Conservation (phyloP, 2,888 invertebrate species). For the Drosophila infuscata region DNA sequence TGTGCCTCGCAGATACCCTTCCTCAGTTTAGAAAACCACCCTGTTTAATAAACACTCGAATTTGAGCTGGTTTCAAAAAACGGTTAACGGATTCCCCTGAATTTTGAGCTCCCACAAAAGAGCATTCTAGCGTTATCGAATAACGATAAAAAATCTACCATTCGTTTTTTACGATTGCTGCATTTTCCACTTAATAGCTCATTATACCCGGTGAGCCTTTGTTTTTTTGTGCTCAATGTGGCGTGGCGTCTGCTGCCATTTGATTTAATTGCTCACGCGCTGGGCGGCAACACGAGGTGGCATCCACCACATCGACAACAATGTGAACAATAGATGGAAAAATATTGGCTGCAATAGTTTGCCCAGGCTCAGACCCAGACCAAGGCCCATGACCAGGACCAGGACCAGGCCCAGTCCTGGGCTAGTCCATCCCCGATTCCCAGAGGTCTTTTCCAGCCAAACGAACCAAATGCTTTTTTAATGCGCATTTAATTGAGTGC, state of each 20-base stretch:
- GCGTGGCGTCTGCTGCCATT: conserved; percentile 75
- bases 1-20: not conserved
- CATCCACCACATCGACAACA: conserved; percentile 24
- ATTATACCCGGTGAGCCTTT: conserved; percentile 20
- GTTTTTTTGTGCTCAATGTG: conserved; percentile 66
- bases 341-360: conserved; percentile 50
- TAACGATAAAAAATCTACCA: not conserved
- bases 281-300: conserved; percentile 18
- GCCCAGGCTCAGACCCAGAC: not conserved
- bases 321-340: conserved; percentile 38
- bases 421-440: conserved; percentile 10
- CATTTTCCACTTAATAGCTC: not conserved
- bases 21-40: not conserved
- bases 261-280: conserved; percentile 79
- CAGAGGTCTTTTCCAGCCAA: conserved; percentile 10
- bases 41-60: too few relatives aligned
- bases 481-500: conserved; percentile 78
- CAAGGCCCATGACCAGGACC: conserved; percentile 6
- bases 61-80: not conserved
- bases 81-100: too few relatives aligned
- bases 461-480: conserved; percentile 69
- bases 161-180: too few relatives aligned
- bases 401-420: too few relatives aligned
- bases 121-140: too few relatives aligned
- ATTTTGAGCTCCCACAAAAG: not conserved